Evolutionary conservation across 2,113 vertebrate genomes (phyloP), one percentile per base, ranked within the genome.

Genomic region (Sisor rabdophorus): DNA sequence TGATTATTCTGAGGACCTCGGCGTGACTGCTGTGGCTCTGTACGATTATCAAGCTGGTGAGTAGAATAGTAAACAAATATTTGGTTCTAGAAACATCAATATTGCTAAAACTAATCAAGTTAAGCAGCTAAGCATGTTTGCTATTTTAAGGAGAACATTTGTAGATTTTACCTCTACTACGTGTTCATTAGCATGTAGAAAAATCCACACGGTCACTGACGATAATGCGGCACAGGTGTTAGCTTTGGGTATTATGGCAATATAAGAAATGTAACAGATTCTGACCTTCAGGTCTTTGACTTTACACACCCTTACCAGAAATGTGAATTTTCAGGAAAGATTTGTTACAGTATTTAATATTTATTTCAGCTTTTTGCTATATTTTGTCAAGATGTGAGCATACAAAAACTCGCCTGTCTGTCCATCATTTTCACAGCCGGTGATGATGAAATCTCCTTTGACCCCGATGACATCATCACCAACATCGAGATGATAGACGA

Each of bases 401-500:
- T 24, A 26, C 52, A 53, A 53, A 53, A 50, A 50, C 2, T 16
- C 6, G 9, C 8, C 40, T 44, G 40, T 44, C 40, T 44, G 8
- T 44, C 32, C 32, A 44, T 44, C 40, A 26, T 44, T 3, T 77
- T 20, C 15, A 17, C 50, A 99, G 97, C 95, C 6, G 97, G 96
- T 0, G 96, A 99, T 0, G 97, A 98, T 0, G 97, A 99, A 86
- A 98, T 99, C 76, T 99, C 97, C 76, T 99, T 99, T 0, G 97
- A 99, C 87, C 97, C 97, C 0, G 97, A 98, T 0, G 97, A 99
- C 89, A 90, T 98, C 89, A 96, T 99, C 90, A 98, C 96, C 84
- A 98, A 98, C 92, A 99, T 99, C 0, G 97, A 99, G 85, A 98
- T 98, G 96, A 98, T 98, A 0, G 97, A 98, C 0, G 96, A 98